Evolutionary conservation across 2,888 invertebrate genomes (phyloP), one percentile per base, ranked within the genome.

Genomic region (Eretmocerus hayati): DNA sequence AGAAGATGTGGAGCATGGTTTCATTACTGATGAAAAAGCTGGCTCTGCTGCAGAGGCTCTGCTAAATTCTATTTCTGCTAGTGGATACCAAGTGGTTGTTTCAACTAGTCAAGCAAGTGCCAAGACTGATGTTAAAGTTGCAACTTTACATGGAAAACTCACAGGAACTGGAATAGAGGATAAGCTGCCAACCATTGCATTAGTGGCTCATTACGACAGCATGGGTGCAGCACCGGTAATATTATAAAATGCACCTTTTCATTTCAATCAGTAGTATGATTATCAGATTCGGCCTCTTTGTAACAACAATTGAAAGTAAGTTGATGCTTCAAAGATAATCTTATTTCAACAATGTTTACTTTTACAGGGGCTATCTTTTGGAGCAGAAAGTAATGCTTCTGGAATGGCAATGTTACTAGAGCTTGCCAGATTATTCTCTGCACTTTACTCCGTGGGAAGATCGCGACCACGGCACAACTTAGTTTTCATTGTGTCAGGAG

Each of bases 171-270:
- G 81, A 31, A 78, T 79, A 51, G 81, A 82, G 59, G 79, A 79
- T 53, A 81, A 86, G 47, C 75, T 88, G 3, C 90, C 93, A 44
- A 89, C 93, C 8, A 86, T 99, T 55, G 84, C 91, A 2, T 75
- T 99, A 42, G 89, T 92, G 4, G 90, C 96, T 0, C 90, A 96
- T 75, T 92, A 96, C 62, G 97, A 97, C 66, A 85, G 92, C 16
- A 84, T 87, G 61, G 90, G 90, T 42, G 76, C 90, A 48, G 88
- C 89, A 21, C 93, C 97, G 48, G 96, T 95, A 75, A 26, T 26
- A 26, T 26, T 26, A 6, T n/a, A n/a, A n/a, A n/a, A n/a, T n/a
- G n/a, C n/a, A n/a, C n/a, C n/a, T n/a, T n/a, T n/a, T n/a, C n/a
- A n/a, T n/a, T n/a, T n/a, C n/a, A n/a, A n/a, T n/a, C n/a, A n/a